Percentiles rank a stretch among this genome's conserved stretches.
Conservation (phyloP, 2,797 vertebrate genomes). For the Malacoraja senta region DNA sequence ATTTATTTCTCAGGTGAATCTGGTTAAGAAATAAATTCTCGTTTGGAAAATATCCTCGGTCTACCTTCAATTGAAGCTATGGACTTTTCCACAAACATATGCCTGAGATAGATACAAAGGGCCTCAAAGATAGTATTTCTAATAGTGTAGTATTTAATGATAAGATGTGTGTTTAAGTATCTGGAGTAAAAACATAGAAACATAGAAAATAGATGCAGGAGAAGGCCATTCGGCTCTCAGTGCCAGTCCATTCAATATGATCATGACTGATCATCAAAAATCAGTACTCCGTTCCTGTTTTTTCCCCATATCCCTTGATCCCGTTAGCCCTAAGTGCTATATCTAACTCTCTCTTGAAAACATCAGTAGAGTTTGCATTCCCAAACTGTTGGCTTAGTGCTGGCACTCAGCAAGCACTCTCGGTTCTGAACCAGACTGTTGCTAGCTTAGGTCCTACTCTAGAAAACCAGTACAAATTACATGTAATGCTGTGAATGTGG, state of each 20-base stretch:
- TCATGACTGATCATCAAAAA: no score
- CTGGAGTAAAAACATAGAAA: not conserved
- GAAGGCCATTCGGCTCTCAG: no score
- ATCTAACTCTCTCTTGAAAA: no score
- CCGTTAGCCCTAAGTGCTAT: no score
- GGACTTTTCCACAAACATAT: not conserved
- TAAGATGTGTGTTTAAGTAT: not conserved
- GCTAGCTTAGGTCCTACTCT: no score
- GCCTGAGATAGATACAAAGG: not conserved
- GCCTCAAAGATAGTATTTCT: not conserved
- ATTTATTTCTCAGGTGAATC: not conserved
- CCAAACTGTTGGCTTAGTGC: not conserved
- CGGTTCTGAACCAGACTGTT: no score
- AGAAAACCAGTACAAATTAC: no score
- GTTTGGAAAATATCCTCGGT: not conserved
- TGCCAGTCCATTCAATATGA: no score
- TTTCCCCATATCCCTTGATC: no score
- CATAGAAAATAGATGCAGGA: no score
- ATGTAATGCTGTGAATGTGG: no score
- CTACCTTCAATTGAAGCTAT: not conserved
- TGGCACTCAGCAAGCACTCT: not conserved
- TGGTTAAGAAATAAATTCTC: not conserved
- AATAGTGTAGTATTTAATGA: not conserved
- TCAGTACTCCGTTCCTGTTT: no score
- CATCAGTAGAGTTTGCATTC: not conserved